Evolutionary conservation across 2,797 vertebrate species (phyloP), one percentile per base, ranked within the genome.

Genomic region (Eulemur coronatus): DNA sequence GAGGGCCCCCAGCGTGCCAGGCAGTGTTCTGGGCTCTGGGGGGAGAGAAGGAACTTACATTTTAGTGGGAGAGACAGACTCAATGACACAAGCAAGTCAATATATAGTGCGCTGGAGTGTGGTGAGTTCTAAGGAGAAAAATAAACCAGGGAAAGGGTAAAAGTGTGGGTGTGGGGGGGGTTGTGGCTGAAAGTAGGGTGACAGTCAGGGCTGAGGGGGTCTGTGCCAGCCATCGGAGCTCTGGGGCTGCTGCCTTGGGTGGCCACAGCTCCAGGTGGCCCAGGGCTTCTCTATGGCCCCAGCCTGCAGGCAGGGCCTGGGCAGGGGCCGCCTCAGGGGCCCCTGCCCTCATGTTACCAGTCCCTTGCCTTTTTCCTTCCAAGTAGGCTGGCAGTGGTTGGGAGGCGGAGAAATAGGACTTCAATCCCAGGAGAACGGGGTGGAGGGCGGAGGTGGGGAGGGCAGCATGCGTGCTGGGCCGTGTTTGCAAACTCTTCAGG

Each of bases 401-500:
- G 81, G 86, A 85, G 76, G 41, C 43, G 57, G 67, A 79, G 82
- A 57, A 59, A 33, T 57, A 82, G 28, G 55, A 38, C 80, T 75
- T 35, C 24, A 91, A 4, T 65, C 33, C 81, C 38, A 1, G 76
- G 93, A 72, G 92, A 52, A n/a, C 12, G 55, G 43, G 82, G 7
- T 2, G 46, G 92, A 65, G 38, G 30, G 9, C 11, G 0, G 30
- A 75, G 63, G 33, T 43, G 35, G 61, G 38, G 69, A 43, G 73
- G n/a, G 20, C 5, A 8, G 52, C 11, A 0, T 1, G 33, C 79
- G 28, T 13, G 20, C 86, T 75, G 73, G 48, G 79, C 70, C 10
- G 2, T 89, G 84, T 96, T 87, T 96, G 82, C 84, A 88, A 92
- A 96, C 79, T 26, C 50, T 13, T 35, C 73, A 81, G 85, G 84